phyloP scores from a whole-genome alignment of 2,797 vertebrate genomes.

The Antennarius maculatus region DNA sequence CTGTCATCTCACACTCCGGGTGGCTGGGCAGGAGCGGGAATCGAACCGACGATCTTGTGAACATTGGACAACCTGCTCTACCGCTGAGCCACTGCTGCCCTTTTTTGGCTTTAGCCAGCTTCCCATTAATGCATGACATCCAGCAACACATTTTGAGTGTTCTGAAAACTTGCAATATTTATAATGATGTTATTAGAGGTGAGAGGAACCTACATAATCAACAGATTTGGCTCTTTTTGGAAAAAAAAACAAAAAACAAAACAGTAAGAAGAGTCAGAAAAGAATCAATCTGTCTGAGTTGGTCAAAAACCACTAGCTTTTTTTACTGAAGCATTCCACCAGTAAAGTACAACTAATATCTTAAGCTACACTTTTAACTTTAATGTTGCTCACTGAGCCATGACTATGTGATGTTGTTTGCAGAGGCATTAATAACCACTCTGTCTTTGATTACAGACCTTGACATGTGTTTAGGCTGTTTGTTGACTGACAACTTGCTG shows the following conservation, averaged over 20 bases:
- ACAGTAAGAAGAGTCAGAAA: no score
- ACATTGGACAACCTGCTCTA: no score
- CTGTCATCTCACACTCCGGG: no score
- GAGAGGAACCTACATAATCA: neutral
- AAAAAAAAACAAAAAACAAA: no score
- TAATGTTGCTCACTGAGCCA: neutral
- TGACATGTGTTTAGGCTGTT: conserved; percentile 24
- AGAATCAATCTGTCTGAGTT: neutral
- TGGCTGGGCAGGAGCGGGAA: no score
- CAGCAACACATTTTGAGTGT: neutral
- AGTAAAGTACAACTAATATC: no score
- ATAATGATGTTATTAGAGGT: neutral
- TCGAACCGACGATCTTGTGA: no score
- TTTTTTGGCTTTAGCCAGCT: neutral
- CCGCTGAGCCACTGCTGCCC: no score
- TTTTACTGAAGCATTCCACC: no score
- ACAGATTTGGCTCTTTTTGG: neutral
- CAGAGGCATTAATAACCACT: neutral
- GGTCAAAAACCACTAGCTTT: no score
- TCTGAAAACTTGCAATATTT: neutral
- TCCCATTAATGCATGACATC: neutral
- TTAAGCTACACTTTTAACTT: neutral
- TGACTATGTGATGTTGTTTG: neutral
- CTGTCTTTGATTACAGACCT: conserved; percentile 14
- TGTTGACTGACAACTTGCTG: conserved; percentile 50